Evolutionary conservation across 2,113 vertebrate genomes (phyloP), one percentile per base, ranked within the genome.

Genomic region (Stegostoma tigrinum): DNA sequence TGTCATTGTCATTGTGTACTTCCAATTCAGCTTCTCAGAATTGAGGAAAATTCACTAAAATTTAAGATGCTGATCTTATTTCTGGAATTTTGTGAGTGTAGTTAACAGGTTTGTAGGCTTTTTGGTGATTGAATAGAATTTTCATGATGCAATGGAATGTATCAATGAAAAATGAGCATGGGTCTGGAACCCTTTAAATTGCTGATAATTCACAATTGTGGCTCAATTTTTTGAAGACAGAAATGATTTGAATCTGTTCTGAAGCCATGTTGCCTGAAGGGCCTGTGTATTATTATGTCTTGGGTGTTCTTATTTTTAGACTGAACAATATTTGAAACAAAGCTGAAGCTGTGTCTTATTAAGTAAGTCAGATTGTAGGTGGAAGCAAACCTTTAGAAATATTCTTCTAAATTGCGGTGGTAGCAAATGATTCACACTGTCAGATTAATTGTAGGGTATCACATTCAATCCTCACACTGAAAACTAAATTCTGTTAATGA

Each of bases 401-500:
- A 66, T 27, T 72, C 94, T 34, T 45, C 27, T 95, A 68, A 95
- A 48, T 42, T 72, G 68, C 34, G 15, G 24, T 67, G 64, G 90
- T 52, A 27, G 42, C 30, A 27, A 70, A 75, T 72, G 94, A 95
- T 95, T 95, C 45, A 52, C 68, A 75, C 67, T 95, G 94, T 95
- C 94, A 95, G 23, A 27, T 95, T 72, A 95, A 95, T 95, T 75
- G 12, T 34, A 30, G 38, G 67, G 94, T 75, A 95, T 72, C 94
- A 95, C 42, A 48, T 72, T 95, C 67, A 48, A 34, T 95, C 68
- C 68, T 34, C 5, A 52, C 34, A 45, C 42, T 72, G 42, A 72
- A 34, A 2, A 24, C 68, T 95, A 52, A 70, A 67, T 95, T 95
- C 94, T 72, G 66, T 52, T 70, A 72, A 95, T 95, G 94, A 72